These are phyloP conservation scores for Noctua fimbriata DNA, from an alignment of 2,888 invertebrate genomes.

Conservation along the genomic window DNA sequence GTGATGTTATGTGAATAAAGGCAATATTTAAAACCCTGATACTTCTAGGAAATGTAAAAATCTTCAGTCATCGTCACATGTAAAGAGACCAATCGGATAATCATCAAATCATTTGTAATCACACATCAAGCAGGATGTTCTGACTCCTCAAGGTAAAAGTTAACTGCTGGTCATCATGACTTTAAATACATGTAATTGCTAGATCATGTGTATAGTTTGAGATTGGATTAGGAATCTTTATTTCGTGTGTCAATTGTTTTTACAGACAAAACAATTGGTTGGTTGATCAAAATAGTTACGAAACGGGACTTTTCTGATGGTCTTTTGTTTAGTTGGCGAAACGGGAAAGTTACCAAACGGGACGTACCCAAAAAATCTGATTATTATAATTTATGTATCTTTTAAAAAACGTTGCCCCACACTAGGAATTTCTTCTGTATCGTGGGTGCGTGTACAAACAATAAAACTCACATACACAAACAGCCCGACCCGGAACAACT, in stretches of 20 bases:
- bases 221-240: slow-evolving; percentile 35
- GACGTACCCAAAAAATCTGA: no score
- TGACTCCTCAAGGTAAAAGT: slow-evolving; percentile 45
- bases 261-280: neutral
- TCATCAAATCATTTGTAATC: slow-evolving; percentile 59
- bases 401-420: no score
- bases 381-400: no score
- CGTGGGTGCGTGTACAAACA: no score
- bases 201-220: slow-evolving; percentile 34
- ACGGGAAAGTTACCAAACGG: no score
- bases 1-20: neutral
- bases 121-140: slow-evolving; percentile 61
- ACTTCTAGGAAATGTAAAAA: slow-evolving; percentile 10
- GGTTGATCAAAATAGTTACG: no score
- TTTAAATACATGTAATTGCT: slow-evolving; percentile 51
- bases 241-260: slow-evolving; percentile 26
- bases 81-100: slow-evolving; percentile 24
- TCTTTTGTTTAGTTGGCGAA: no score
- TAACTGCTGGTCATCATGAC: slow-evolving; percentile 50
- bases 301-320: no score
- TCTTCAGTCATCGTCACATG: slow-evolving; percentile 26
- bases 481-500: no score
- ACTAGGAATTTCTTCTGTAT: no score
- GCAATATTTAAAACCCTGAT: neutral
- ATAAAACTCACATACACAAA: no score